These are phyloP conservation scores for Aproaerema taeniolella DNA, from an alignment of 2,888 invertebrate genomes.

Conservation along the genomic window DNA sequence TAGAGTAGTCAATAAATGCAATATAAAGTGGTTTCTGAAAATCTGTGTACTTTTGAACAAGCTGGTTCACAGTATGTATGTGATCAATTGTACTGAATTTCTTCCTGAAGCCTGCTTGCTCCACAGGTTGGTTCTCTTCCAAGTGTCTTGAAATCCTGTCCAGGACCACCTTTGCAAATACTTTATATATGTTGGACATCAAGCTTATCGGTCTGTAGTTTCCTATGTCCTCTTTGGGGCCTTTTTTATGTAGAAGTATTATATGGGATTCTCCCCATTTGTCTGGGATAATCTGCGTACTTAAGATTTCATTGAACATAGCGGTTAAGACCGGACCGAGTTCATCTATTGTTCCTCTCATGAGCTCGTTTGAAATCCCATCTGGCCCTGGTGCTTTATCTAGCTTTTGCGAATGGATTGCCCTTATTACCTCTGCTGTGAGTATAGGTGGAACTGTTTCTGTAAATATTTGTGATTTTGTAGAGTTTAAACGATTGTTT, in stretches of 20 bases:
- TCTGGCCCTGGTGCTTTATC: slow-evolving; percentile 17
- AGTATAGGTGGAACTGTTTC: background rate
- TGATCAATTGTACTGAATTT: too few species aligned
- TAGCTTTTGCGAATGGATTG: slow-evolving; percentile 4
- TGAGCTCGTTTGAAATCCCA: slow-evolving; percentile 15
- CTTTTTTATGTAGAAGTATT: slow-evolving; percentile 16
- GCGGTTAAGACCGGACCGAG: slow-evolving; percentile 13
- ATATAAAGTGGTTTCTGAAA: too few species aligned
- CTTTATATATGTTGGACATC: slow-evolving; percentile 14
- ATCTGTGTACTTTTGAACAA: slow-evolving; percentile 15
- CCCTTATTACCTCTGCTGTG: slow-evolving; percentile 9
- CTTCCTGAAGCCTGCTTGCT: too few species aligned
- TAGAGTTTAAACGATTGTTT: background rate
- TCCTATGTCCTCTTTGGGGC: slow-evolving; percentile 6
- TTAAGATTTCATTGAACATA: slow-evolving; percentile 17
- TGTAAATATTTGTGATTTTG: background rate
- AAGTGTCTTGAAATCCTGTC: slow-evolving; percentile 4
- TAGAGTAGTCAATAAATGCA: too few species aligned
- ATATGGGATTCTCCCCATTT: slow-evolving; percentile 13
- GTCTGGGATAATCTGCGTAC: slow-evolving; percentile 2
- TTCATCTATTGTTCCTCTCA: slow-evolving; percentile 12
- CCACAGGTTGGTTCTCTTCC: slow-evolving; percentile 13
- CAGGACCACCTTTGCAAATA: slow-evolving; percentile 15
- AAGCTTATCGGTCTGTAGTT: slow-evolving; percentile 14
- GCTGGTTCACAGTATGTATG: too few species aligned